Percentiles rank a stretch among this genome's conserved stretches.
phyloP scores from a whole-genome alignment of 2,113 vertebrate genomes.

The Brachyhypopomus occidentalis region DNA sequence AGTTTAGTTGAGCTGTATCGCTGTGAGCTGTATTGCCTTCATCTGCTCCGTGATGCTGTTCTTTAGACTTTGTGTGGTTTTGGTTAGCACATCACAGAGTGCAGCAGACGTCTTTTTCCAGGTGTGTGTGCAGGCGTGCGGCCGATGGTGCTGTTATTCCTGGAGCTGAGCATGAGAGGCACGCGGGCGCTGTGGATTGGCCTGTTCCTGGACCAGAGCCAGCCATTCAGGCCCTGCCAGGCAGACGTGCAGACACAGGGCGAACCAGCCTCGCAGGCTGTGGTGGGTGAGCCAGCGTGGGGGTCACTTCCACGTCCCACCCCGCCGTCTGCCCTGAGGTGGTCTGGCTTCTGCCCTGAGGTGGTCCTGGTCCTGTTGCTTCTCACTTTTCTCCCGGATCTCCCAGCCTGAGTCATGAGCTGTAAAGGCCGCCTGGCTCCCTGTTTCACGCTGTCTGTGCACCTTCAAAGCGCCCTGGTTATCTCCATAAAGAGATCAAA shows the following conservation, averaged over 20 bases:
- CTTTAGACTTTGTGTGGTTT: background rate
- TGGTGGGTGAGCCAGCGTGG: conserved; percentile 40
- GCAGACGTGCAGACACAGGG: conserved; percentile 23
- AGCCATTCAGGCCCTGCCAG: conserved; percentile 28
- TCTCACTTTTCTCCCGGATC: conserved; percentile 1
- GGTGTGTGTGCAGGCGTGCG: conserved; percentile 23
- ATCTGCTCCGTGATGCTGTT: background rate
- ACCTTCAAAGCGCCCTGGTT: conserved; percentile 27
- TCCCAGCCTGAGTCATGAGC: conserved; percentile 41
- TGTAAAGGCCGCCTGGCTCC: background rate
- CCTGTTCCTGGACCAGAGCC: conserved; percentile 43
- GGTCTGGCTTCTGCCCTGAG: conserved; percentile 19
- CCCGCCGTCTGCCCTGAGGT: conserved; percentile 15
- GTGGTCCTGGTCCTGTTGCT: conserved; percentile 25
- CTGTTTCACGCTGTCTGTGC: conserved; percentile 12
- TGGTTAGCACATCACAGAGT: conserved; percentile 2
- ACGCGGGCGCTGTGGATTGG: conserved; percentile 41
- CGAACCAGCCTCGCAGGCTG: background rate
- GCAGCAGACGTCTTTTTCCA: conserved; percentile 33
- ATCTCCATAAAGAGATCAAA: conserved; percentile 18
- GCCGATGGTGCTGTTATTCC: conserved; percentile 43
- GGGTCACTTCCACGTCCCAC: conserved; percentile 8
- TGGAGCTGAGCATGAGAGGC: conserved; percentile 48
- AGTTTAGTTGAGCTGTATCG: no score
- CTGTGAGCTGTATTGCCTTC: no score